Base-by-base conservation (phyloP, 2,888 invertebrate genomes). In the Sipha maydis region DNA sequence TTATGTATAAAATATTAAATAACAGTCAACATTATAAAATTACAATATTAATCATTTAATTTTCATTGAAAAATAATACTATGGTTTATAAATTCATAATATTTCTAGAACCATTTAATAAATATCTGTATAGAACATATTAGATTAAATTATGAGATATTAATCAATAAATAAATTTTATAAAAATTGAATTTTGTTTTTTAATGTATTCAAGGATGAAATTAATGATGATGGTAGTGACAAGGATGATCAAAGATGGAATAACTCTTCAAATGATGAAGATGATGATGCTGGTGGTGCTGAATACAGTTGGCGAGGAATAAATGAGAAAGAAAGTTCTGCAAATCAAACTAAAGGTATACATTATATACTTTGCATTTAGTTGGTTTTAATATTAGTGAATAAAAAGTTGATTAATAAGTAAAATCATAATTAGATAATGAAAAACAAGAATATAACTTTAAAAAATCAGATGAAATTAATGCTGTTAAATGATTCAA, bases 401-500 rank as follows among this genome's bases (percentile, higher is more conserved):
- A 67, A 34, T 85, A 85, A 77, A 85, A 85, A 85, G 48, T 77
- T 77, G 31, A 77, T 77, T 85, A 85, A 85, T 85, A 19, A 85
- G 67, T 85, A 77, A 77, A 85, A 77, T 76, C 67, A 77, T 67
- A 67, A 77, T 77, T 85, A 85, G 85, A 85, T 85, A 67, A 85
- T 69, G 85, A 85, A 69, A 85, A 85, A 85, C 85, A 25, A 67
- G 85, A 85, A 77, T 85, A 85, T 77, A 85, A 85, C 85, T 85
- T 69, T 77, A 77, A 85, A 85, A 85, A 77, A 85, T 85, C 85
- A 48, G 85, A 85, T 31, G 77, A 85, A 77, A 85, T 77, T 85
- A 85, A 48, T 69, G 41, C 85, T 48, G 67, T 85, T 85, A 85
- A 85, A 85, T 85, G 85, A 85, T 85, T 85, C 85, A 85, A 85